Percentiles rank a stretch among this genome's conserved stretches.
Conservation (phyloP, 2,797 vertebrate genomes). For the Artibeus lituratus region DNA sequence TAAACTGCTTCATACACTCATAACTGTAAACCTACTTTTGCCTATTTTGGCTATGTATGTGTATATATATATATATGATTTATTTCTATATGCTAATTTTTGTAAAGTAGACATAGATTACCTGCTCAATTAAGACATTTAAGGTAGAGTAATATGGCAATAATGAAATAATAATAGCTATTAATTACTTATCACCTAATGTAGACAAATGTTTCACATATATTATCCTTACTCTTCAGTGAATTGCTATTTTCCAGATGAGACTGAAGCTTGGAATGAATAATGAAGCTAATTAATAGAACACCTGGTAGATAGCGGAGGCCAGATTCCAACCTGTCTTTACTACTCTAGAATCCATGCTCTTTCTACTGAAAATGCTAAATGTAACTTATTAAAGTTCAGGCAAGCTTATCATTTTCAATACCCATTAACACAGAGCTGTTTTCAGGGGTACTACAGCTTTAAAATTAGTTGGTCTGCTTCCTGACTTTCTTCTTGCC, state of each 20-base stretch:
- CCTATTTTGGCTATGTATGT: not conserved
- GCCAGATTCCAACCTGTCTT: not conserved
- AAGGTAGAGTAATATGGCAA: not conserved
- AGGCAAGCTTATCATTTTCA: not conserved
- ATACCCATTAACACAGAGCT: not conserved
- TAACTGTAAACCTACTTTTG: not conserved
- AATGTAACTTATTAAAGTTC: slow-evolving; percentile 16
- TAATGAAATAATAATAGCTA: not conserved
- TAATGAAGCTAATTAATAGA: not conserved
- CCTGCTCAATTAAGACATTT: not conserved
- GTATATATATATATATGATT: too few relatives aligned
- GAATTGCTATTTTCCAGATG: not conserved
- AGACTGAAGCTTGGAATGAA: not conserved
- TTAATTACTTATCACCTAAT: not conserved
- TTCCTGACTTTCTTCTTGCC: not conserved
- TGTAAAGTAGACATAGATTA: not conserved
- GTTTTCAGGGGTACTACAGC: not conserved
- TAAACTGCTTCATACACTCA: not conserved
- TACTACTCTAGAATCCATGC: not conserved
- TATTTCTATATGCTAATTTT: not conserved
- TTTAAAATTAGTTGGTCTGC: not conserved
- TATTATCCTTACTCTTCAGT: not conserved
- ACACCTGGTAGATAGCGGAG: not conserved
- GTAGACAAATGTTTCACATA: not conserved
- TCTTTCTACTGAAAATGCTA: not conserved